Percentiles rank a stretch among this genome's conserved stretches.
Conservation (phyloP, 2,797 vertebrate genomes). For the Trachurus trachurus region DNA sequence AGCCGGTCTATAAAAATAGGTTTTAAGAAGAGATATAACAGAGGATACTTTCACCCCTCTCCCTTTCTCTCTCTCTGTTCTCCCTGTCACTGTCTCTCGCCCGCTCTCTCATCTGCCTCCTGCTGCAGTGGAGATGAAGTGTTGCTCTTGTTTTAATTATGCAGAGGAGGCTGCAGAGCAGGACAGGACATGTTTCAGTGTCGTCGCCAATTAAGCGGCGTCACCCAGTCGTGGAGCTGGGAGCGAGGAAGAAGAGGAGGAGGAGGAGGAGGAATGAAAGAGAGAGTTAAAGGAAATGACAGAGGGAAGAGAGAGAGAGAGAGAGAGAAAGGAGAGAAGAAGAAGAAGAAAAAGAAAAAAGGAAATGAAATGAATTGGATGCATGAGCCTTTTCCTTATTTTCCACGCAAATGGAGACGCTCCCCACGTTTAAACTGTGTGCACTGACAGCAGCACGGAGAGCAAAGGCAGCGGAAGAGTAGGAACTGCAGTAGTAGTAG, state of each 20-base stretch:
- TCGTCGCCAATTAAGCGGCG: constrained; percentile 82
- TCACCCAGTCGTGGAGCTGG: constrained; percentile 67
- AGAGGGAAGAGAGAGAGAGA: constrained; percentile 30
- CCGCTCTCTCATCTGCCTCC: constrained; percentile 59
- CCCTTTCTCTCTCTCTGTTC: constrained; percentile 3
- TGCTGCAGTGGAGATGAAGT: constrained; percentile 71
- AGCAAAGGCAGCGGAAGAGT: background rate
- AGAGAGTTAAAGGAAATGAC: constrained; percentile 48
- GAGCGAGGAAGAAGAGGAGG: constrained; percentile 40
- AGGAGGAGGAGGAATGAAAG: constrained; percentile 29
- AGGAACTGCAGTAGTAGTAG: background rate
- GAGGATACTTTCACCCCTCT: constrained; percentile 31
- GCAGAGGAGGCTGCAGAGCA: constrained; percentile 76
- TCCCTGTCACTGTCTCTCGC: constrained; percentile 22
- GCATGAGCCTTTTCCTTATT: constrained; percentile 42
- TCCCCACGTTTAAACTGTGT: constrained; percentile 5
- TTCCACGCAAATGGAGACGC: constrained; percentile 51
- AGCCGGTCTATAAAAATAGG: constrained; percentile 60
- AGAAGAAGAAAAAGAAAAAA: background rate
- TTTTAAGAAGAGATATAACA: constrained; percentile 49
- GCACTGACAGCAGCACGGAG: constrained; percentile 3
- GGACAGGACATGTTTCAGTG: constrained; percentile 82
- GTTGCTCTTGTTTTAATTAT: constrained; percentile 81
- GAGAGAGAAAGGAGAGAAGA: background rate
- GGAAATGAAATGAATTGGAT: constrained; percentile 39